Evolutionary conservation across 37 sponge, comb jelly and placozoan genomes (phyloP).

Genomic region (Diacarnus erythraeanus): DNA sequence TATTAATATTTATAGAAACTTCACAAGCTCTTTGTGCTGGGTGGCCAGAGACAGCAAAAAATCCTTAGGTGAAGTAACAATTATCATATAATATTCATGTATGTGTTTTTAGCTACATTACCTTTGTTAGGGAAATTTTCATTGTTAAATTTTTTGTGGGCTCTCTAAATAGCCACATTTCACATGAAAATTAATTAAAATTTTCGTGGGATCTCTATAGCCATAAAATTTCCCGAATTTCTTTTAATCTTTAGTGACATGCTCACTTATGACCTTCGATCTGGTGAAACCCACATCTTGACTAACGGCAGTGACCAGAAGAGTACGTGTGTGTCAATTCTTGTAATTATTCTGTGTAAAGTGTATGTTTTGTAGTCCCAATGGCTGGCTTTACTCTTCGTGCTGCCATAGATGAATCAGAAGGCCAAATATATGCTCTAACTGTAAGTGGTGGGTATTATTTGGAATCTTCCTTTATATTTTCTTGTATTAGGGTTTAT

Average conservation of each 20-base stretch:
- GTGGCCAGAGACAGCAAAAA: conserved; percentile 62
- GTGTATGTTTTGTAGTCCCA: conserved; percentile 21
- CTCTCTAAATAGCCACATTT: too few species aligned
- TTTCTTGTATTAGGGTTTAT: too few species aligned
- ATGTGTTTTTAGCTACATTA: too few species aligned
- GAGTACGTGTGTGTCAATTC: neutral
- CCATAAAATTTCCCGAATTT: too few species aligned
- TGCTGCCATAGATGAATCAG: conserved; percentile 55
- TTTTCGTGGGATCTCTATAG: too few species aligned
- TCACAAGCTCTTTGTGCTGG: conserved; percentile 48
- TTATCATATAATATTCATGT: too few species aligned
- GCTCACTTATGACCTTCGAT: conserved; percentile 39
- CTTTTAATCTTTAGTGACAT: conserved; percentile 46
- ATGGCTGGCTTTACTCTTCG: conserved; percentile 70
- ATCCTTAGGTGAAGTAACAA: conserved; percentile 22
- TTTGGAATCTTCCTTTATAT: too few species aligned
- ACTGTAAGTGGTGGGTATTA: conserved; percentile 34
- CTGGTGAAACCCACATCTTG: conserved; percentile 25
- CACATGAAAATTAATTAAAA: too few species aligned
- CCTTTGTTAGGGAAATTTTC: too few species aligned
- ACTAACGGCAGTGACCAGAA: conserved; percentile 23
- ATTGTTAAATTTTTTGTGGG: too few species aligned
- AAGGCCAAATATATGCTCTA: conserved; percentile 54
- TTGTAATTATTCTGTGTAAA: neutral
- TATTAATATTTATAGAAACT: conserved; percentile 4